Percentiles rank a stretch among this genome's conserved stretches.
These are phyloP conservation scores for Amphibalanus amphitrite DNA, from an alignment of 1,140 invertebrate genomes.

Conservation along the genomic window DNA sequence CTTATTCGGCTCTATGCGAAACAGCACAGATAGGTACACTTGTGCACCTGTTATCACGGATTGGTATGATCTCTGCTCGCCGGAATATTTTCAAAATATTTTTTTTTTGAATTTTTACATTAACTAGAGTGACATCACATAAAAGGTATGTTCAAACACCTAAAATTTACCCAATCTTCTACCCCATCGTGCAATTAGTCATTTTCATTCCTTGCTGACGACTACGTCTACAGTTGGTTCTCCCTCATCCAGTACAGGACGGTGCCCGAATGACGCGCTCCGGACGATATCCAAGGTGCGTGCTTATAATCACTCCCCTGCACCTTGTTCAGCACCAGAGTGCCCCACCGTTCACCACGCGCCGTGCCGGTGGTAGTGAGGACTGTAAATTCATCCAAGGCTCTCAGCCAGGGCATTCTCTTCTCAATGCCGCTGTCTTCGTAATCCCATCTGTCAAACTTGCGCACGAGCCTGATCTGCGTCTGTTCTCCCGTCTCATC, in stretches of 20 bases:
- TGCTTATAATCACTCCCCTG: neutral
- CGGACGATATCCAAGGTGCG: neutral
- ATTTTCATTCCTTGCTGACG: too few species aligned
- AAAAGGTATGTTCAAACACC: too few species aligned
- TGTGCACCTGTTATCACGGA: too few species aligned
- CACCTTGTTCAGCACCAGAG: neutral
- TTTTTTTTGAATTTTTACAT: too few species aligned
- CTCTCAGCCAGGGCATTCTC: neutral
- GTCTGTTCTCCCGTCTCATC: neutral
- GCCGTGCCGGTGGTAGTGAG: neutral
- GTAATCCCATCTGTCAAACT: neutral
- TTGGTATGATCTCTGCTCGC: too few species aligned
- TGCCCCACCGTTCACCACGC: neutral
- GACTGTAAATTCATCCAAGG: neutral
- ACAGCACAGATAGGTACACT: too few species aligned
- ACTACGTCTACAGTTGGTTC: neutral
- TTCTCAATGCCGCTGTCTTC: neutral
- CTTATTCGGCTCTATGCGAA: too few species aligned
- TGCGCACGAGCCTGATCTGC: neutral
- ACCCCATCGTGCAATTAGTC: too few species aligned
- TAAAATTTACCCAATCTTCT: too few species aligned
- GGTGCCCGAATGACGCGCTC: neutral
- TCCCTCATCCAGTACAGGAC: neutral
- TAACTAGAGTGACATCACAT: too few species aligned
- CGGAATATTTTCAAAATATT: too few species aligned